Base-by-base conservation (phyloP, 2,888 invertebrate genomes). In the Nemapogon koenigi region DNA sequence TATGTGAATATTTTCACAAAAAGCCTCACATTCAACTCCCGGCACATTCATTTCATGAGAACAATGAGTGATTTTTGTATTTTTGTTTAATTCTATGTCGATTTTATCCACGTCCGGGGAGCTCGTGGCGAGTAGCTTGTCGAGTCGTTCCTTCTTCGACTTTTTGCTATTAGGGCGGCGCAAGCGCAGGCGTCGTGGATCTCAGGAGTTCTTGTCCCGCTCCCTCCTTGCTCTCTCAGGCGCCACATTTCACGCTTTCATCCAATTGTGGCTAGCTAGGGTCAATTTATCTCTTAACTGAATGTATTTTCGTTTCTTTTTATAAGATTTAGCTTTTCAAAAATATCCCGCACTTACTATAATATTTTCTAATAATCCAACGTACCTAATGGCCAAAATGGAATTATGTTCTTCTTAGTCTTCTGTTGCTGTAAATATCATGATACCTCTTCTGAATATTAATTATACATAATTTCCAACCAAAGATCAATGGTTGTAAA, bases 1-100 rank as follows among this genome's bases (percentile, higher is more conserved):
- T 76, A 78, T 75, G 75, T 72, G 75, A 78, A 78, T 76, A 78
- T 78, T 75, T 76, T 59, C 71, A 75, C 73, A 76, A 78, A 78
- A 76, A 78, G 69, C 70, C 59, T 62, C 71, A 76, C 76, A 75
- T 76, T 75, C 76, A 75, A 73, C 69, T 75, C 72, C 63, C 68
- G 62, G 75, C 76, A 76, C 76, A 78, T 78, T 78, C 75, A 78
- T 78, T 78, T 76, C 73, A 75, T 73, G 76, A 75, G 76, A 78
- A 78, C 76, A 76, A 76, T 78, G 76, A 76, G 69, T 73, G 73
- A 76, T 73, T 78, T 78, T 78, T 76, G 76, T 78, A 71, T 72
- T 76, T 76, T 68, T 68, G 65, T 78, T 76, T 76, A 71, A 68
- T 75, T 76, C 73, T 76, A 76, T 76, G 75, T 76, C 76, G 76